These are phyloP conservation scores for Doryteuthis pealeii DNA, from an alignment of 1,140 invertebrate genomes.

Conservation along the genomic window DNA sequence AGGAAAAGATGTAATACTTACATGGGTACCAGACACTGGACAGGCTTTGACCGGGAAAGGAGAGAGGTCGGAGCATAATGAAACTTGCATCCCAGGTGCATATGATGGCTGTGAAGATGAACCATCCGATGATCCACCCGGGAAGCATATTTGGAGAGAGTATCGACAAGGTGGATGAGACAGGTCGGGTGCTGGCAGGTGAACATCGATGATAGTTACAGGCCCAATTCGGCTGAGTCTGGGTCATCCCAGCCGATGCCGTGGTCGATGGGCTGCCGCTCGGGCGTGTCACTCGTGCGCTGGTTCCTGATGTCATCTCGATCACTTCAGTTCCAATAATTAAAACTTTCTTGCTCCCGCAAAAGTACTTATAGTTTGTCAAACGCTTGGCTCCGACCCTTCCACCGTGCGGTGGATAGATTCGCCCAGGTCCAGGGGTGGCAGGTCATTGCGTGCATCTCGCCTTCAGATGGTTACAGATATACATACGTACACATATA, in stretches of 20 bases:
- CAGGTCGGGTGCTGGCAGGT: not conserved
- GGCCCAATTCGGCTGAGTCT: not conserved
- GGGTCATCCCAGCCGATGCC: not conserved
- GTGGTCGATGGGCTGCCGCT: not conserved
- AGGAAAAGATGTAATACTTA: conserved; percentile 30
- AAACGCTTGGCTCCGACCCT: not conserved
- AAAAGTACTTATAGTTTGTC: not conserved
- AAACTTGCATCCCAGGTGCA: conserved; percentile 45
- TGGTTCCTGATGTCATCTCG: not conserved
- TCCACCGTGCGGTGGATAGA: not conserved
- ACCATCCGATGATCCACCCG: conserved; percentile 37
- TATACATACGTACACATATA: not conserved
- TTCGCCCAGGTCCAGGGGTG: not conserved
- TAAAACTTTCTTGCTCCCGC: not conserved
- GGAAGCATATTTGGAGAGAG: conserved; percentile 18
- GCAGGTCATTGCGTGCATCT: not conserved
- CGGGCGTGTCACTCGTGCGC: not conserved
- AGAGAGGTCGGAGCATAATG: conserved; percentile 36
- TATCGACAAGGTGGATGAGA: not conserved
- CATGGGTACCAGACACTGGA: conserved; percentile 36
- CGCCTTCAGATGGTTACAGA: not conserved
- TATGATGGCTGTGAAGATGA: conserved; percentile 31
- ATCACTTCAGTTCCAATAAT: not conserved
- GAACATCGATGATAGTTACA: no score
- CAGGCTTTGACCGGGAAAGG: conserved; percentile 30